A percentile compares a stretch with the other conserved stretches of the same genome.
Evolutionary conservation across 1,140 invertebrate genomes (phyloP).

Genomic region (Octopus sinensis): DNA sequence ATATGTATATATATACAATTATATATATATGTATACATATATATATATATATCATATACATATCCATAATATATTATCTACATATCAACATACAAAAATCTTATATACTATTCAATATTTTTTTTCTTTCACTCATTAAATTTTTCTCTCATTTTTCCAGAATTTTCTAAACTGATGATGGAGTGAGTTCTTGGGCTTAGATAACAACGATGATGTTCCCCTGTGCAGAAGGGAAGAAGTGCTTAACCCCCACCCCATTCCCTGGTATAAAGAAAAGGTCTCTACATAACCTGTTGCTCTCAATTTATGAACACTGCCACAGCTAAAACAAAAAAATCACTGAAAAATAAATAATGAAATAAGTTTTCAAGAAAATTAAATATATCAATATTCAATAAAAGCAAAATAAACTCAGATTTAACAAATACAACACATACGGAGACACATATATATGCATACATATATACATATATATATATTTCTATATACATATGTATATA

Average conservation of each 20-base stretch:
- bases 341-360: too few relatives aligned
- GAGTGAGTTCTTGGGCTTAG: constrained; percentile 23
- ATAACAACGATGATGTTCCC: too few relatives aligned
- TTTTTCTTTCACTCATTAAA: constrained; percentile 25
- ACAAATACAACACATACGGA: not conserved
- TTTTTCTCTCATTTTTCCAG: constrained; percentile 37
- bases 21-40: constrained; percentile 19
- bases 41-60: not conserved
- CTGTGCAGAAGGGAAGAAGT: too few relatives aligned
- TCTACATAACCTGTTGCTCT: too few relatives aligned
- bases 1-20: constrained; percentile 14
- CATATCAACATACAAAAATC: constrained; percentile 16
- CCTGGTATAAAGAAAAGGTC: too few relatives aligned
- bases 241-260: too few relatives aligned
- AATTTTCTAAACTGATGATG: constrained; percentile 45
- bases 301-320: too few relatives aligned
- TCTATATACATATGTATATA: not conserved
- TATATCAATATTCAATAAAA: too few relatives aligned
- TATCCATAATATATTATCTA: constrained; percentile 29
- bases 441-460: not conserved
- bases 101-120: constrained; percentile 19
- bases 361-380: too few relatives aligned
- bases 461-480: not conserved
- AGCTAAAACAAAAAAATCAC: too few relatives aligned
- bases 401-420: too few relatives aligned